These are phyloP conservation scores for Pherbina coryleti DNA, from an alignment of 2,888 invertebrate species.

Conservation along the genomic window DNA sequence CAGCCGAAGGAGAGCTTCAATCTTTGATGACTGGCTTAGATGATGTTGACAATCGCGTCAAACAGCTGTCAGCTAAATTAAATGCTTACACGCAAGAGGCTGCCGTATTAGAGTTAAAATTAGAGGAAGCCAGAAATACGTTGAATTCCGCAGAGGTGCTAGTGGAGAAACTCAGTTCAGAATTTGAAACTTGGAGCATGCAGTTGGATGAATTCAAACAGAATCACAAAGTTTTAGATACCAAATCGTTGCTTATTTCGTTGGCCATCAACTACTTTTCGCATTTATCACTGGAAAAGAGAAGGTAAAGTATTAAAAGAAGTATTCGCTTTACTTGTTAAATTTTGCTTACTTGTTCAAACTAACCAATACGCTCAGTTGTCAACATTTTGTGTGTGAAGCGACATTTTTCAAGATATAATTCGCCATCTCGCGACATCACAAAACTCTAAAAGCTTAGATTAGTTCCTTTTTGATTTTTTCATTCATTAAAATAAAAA, in stretches of 20 bases:
- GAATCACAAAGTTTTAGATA: conserved; percentile 63
- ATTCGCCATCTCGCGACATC: not conserved
- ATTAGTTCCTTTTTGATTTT: no score
- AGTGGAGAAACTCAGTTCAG: conserved; percentile 88
- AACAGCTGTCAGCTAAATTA: conserved; percentile 81
- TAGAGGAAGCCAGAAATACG: conserved; percentile 75
- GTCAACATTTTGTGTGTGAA: not conserved
- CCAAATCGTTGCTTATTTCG: conserved; percentile 63
- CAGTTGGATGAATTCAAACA: conserved; percentile 72
- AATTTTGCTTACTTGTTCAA: no score
- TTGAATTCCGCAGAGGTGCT: conserved; percentile 84
- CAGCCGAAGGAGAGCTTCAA: conserved; percentile 86
- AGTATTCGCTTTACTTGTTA: no score
- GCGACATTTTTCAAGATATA: not conserved
- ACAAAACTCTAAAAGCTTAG: no score
- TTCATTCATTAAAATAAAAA: no score
- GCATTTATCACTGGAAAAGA: conserved; percentile 61
- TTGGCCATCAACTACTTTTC: conserved; percentile 64
- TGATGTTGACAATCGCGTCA: conserved; percentile 85
- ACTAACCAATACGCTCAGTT: not conserved
- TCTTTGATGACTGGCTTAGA: conserved; percentile 81
- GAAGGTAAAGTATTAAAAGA: conserved; percentile 66
- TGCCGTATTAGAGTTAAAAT: conserved; percentile 87
- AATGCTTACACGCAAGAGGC: conserved; percentile 94
- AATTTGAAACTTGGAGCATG: conserved; percentile 88